Percentiles rank a stretch among this genome's conserved stretches.
Conservation (phyloP, 2,113 vertebrate species). For the Myxocyprinus asiaticus region DNA sequence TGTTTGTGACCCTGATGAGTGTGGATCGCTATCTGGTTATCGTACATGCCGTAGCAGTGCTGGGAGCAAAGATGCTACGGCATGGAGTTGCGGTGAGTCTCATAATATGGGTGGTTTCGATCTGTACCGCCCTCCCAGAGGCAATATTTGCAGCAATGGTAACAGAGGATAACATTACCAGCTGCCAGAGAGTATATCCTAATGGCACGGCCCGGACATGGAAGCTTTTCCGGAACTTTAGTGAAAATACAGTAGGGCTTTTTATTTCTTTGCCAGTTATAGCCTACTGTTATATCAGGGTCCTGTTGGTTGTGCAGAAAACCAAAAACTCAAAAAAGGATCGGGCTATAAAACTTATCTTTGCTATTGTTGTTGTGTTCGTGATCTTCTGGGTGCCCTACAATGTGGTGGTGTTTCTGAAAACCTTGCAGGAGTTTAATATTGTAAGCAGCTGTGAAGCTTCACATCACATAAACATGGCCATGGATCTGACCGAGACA, state of each 20-base stretch:
- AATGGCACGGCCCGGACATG: constrained; percentile 53
- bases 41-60: constrained; percentile 79
- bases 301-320: constrained; percentile 80
- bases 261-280: constrained; percentile 81
- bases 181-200: constrained; percentile 65
- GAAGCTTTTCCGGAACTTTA: constrained; percentile 77
- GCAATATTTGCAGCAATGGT: constrained; percentile 69
- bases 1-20: constrained; percentile 88
- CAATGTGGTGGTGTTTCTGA: constrained; percentile 79
- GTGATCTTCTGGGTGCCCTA: constrained; percentile 89
- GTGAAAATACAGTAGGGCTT: constrained; percentile 78
- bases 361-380: constrained; percentile 82
- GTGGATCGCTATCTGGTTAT: constrained; percentile 88
- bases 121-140: constrained; percentile 66
- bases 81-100: constrained; percentile 68
- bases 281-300: constrained; percentile 82
- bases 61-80: constrained; percentile 69
- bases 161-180: neutral
- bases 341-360: constrained; percentile 85
- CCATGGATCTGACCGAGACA: constrained; percentile 70
- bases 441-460: constrained; percentile 57
- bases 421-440: constrained; percentile 69
- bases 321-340: constrained; percentile 81
- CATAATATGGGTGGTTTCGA: constrained; percentile 66
- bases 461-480: constrained; percentile 48